Conservation (phyloP, 2,888 invertebrate species). For the Embidobia sp. region DNA sequence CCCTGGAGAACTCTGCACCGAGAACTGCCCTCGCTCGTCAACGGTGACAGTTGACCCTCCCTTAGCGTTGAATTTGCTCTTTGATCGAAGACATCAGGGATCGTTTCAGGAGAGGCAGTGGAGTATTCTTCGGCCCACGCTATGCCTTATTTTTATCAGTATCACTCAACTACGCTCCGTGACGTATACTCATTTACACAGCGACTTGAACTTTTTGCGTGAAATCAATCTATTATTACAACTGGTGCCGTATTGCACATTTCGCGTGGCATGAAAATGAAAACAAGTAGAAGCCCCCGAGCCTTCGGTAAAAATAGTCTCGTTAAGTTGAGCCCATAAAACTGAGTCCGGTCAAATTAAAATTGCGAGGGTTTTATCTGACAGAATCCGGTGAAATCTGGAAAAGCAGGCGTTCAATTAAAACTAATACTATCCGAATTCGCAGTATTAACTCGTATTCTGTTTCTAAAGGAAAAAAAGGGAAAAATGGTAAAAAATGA, state of each 20-base stretch:
- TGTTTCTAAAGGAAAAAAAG: slow-evolving; percentile 2
- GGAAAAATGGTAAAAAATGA: slow-evolving; percentile 15
- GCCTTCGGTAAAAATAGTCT: too few species aligned
- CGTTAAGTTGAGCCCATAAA: too few species aligned
- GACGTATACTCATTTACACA: slow-evolving; percentile 35
- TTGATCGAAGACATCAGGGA: slow-evolving; percentile 68
- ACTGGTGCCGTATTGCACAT: too few species aligned
- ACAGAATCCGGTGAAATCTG: too few species aligned
- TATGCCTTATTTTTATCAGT: slow-evolving; percentile 69
- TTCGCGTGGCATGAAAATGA: too few species aligned
- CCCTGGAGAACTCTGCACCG: slow-evolving; percentile 46
- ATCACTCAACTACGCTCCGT: slow-evolving; percentile 34
- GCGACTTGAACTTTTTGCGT: slow-evolving; percentile 20
- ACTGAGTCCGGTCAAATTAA: too few species aligned
- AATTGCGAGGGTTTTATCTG: too few species aligned
- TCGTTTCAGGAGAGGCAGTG: slow-evolving; percentile 45
- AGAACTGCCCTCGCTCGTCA: slow-evolving; percentile 69
- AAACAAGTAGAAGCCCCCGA: too few species aligned
- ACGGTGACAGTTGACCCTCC: slow-evolving; percentile 76
- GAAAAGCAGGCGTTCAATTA: too few species aligned
- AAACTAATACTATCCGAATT: too few species aligned
- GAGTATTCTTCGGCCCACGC: slow-evolving; percentile 30
- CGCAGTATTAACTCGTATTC: background rate
- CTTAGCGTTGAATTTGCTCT: slow-evolving; percentile 71
- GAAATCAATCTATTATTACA: slow-evolving; percentile 56